phyloP scores from a whole-genome alignment of 2,797 vertebrate species.

The Enteromius treurensis region DNA sequence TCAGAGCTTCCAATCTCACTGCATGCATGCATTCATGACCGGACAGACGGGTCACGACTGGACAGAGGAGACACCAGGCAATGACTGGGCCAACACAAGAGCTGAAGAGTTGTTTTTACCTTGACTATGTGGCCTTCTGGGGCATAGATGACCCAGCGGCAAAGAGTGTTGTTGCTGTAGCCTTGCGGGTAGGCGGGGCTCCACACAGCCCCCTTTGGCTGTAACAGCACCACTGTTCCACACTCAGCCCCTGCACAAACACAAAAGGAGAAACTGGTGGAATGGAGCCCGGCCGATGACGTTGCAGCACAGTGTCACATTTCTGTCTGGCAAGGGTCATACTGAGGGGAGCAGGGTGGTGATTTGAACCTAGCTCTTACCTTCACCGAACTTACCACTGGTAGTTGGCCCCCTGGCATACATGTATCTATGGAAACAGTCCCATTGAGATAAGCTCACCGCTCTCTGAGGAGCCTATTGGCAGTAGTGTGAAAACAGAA shows the following conservation, averaged over 20 bases:
- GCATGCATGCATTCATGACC: conserved; percentile 62
- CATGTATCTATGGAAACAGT: conserved; percentile 34
- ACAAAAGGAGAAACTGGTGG: conserved; percentile 42
- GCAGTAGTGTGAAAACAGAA: not conserved
- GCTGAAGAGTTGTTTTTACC: conserved; percentile 69
- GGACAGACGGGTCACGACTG: conserved; percentile 28
- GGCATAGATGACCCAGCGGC: conserved; percentile 82
- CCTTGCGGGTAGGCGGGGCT: conserved; percentile 78
- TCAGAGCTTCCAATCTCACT: conserved; percentile 58
- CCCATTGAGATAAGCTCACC: not conserved
- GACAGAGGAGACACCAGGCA: conserved; percentile 13
- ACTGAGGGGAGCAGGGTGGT: conserved; percentile 37
- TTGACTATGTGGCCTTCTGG: conserved; percentile 77
- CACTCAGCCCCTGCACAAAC: conserved; percentile 74
- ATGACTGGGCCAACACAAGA: conserved; percentile 7
- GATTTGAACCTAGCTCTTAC: conserved; percentile 46
- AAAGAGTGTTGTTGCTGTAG: conserved; percentile 75
- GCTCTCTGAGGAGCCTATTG: not conserved
- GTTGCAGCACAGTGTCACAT: conserved; percentile 43
- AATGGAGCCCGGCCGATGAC: conserved; percentile 36
- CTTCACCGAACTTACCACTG: conserved; percentile 20
- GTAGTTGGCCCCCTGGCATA: conserved; percentile 22
- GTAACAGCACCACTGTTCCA: conserved; percentile 75
- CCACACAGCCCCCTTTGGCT: conserved; percentile 76
- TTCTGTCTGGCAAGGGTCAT: conserved; percentile 57